Evolutionary conservation across 2,888 invertebrate genomes (phyloP), one percentile per base, ranked within the genome.

Genomic region (Nemoura dubitans): DNA sequence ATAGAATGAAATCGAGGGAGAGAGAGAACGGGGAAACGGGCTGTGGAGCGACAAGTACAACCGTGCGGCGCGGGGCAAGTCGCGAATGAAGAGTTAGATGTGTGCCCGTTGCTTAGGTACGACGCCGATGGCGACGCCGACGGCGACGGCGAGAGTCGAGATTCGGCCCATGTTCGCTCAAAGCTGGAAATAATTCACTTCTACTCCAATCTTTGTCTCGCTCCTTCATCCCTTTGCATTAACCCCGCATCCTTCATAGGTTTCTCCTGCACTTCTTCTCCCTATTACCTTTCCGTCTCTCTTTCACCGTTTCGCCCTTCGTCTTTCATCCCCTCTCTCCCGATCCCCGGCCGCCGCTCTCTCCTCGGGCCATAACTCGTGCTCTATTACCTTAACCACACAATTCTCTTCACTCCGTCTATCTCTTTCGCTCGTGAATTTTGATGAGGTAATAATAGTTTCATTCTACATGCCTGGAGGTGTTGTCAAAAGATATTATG

Each of bases 381-480:
- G 78, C 84, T 86, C 87, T 87, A 86, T 87, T 85, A 87, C 85
- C 87, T 85, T 86, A 87, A 86, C 87, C 87, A 87, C 86, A 86
- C 87, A 86, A 36, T 86, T 83, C 77, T 42, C 82, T 82, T 2
- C 86, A 14, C 85, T 77, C 16, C 76, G 30, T 76, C 85, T 83
- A 28, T 85, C 86, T 87, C 83, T 86, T 80, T 78, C 59, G 86
- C 77, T 87, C 85, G 86, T 87, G 87, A 87, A 87, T 87, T 87
- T 87, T 87, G 87, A 87, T 87, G 87, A 87, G 83, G 87, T 86
- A 85, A 87, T 87, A 87, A 87, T 87, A 86, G 87, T 87, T 87
- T 85, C 86, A 85, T 86, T 85, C 85, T 27, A 76, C 86, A 83
- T 78, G 86, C 86, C 86, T 86, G n/a, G 43, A 84, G 43, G 43